Base-by-base conservation (phyloP, 2,797 vertebrate species). In the Euthynnus affinis region DNA sequence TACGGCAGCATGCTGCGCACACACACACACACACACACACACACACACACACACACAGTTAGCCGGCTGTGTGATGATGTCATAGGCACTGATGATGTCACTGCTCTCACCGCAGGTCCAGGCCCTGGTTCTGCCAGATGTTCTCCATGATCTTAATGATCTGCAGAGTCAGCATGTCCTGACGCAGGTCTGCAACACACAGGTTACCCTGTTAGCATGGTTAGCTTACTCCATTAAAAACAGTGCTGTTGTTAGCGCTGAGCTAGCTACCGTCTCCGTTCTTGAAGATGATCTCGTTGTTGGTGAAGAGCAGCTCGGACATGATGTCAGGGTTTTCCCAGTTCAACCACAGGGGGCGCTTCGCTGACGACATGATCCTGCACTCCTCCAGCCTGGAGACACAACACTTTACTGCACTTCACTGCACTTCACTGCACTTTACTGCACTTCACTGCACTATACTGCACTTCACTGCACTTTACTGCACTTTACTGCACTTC, bases 291-390 rank as follows among this genome's bases (percentile, higher is more conserved):
- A 96, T 93, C 86, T 96, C 95, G 2, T 96, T 96, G 90, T 96
- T 96, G 34, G 92, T 82, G 83, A 96, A 96, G 49, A 96, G 94
- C 25, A 96, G 93, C 61, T 96, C 95, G 0, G 94, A 94, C 95
- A 96, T 95, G 87, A 96, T 95, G 89, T 96, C 95, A 0, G 95
- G 95, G 32, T 96, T 96, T 76, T 96, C 95, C 95, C 95, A 96
- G 91, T 95, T 95, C 46, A 96, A 74, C 95, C 95, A 96, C 59
- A 95, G 91, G 1, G 95, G 95, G 6, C 95, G 92, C 77, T 96
- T 96, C 0, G 95, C 95, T 0, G 95, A 96, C 0, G 95, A 95
- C 95, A 96, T 95, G 88, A 95, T 95, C 67, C 95, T 83, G 49
- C 95, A 96, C 85, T 95, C 94, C 46, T 95, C 95, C 84, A 96